These are phyloP conservation scores for Pterophyllum scalare DNA, from an alignment of 2,113 vertebrate species.

Conservation along the genomic window DNA sequence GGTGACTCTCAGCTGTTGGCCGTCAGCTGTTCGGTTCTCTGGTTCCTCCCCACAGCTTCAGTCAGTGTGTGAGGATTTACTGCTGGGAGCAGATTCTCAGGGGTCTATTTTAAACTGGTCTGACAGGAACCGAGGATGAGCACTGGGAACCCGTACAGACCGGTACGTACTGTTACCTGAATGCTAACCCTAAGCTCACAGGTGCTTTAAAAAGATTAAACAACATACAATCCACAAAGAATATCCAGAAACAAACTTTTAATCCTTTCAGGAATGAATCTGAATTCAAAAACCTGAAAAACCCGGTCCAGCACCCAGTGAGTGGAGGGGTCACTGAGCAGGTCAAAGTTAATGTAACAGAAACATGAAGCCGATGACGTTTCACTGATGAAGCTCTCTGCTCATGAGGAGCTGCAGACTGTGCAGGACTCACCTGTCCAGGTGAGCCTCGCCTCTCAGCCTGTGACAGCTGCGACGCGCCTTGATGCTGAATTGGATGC, in stretches of 20 bases:
- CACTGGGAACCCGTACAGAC: not conserved
- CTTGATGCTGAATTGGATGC: no score
- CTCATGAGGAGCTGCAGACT: no score
- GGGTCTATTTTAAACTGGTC: conserved; percentile 8
- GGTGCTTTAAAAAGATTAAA: not conserved
- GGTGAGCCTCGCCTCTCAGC: no score
- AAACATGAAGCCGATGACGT: not conserved
- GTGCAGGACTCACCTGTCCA: no score
- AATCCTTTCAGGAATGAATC: no score
- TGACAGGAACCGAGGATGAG: not conserved
- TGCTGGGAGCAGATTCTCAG: not conserved
- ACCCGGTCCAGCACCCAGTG: not conserved
- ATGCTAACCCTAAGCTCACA: no score
- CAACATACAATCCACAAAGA: no score
- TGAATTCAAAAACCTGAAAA: not conserved
- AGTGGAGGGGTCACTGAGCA: not conserved
- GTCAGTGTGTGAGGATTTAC: not conserved
- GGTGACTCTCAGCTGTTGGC: conserved; percentile 4
- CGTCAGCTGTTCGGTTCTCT: conserved; percentile 14
- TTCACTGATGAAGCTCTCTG: no score
- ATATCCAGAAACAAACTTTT: no score
- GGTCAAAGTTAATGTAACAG: not conserved
- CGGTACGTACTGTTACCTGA: not conserved
- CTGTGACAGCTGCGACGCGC: no score
- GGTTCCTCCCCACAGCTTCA: not conserved